These are phyloP conservation scores for Polydesmus complanatus DNA, from an alignment of 2,888 invertebrate species.

Conservation along the genomic window DNA sequence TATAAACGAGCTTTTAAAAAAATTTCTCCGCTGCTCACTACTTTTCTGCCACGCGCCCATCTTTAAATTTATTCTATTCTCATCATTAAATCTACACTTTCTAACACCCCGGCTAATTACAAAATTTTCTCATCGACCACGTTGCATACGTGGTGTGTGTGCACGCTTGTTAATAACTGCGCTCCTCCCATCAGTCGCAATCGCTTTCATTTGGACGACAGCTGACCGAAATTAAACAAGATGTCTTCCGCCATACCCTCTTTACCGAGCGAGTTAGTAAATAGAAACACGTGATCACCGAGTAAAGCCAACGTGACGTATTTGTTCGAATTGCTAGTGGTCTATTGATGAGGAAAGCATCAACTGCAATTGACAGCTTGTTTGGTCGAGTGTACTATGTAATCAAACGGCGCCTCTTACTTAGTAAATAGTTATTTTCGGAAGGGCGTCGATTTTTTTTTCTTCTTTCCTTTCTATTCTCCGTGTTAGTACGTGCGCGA, in stretches of 20 bases:
- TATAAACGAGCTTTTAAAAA: too few relatives aligned
- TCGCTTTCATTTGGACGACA: not conserved
- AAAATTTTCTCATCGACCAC: too few relatives aligned
- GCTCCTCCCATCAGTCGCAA: not conserved
- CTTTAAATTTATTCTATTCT: too few relatives aligned
- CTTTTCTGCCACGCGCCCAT: too few relatives aligned
- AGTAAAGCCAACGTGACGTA: not conserved
- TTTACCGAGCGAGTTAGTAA: not conserved
- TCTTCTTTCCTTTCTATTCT: not conserved
- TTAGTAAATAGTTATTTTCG: not conserved
- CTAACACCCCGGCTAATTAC: too few relatives aligned
- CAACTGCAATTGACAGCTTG: not conserved
- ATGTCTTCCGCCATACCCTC: not conserved
- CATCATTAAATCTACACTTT: too few relatives aligned
- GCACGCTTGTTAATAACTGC: not conserved
- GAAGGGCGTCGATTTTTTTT: not conserved
- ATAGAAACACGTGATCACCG: not conserved
- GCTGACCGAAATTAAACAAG: not conserved
- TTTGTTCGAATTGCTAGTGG: not conserved
- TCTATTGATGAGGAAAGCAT: not conserved
- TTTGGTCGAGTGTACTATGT: not conserved
- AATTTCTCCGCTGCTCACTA: too few relatives aligned
- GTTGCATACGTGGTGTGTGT: not conserved
- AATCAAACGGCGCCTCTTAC: not conserved
- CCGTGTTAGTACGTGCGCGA: too few relatives aligned